Percentiles rank a stretch among this genome's conserved stretches.
phyloP scores from a whole-genome alignment of 2,797 vertebrate species.

The Gymnothorax javanicus region DNA sequence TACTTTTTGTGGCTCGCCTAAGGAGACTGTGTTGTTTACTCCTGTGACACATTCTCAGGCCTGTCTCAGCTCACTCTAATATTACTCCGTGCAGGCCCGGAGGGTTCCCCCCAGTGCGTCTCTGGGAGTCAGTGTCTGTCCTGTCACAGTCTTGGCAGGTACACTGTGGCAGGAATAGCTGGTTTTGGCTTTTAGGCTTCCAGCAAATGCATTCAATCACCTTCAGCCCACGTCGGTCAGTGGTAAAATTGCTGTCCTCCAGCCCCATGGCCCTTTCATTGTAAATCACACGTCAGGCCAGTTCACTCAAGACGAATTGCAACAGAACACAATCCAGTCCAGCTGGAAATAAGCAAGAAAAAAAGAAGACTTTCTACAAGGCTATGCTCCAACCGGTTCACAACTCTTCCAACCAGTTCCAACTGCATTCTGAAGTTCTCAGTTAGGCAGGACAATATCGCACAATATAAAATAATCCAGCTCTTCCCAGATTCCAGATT shows the following conservation, averaged over 20 bases:
- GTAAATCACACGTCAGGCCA: conserved; percentile 9
- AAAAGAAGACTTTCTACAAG: background rate
- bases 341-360: background rate
- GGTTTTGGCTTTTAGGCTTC: background rate
- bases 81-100: background rate
- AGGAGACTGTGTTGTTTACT: background rate
- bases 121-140: conserved; percentile 6
- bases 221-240: background rate
- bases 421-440: background rate
- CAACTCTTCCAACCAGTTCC: background rate
- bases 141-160: background rate
- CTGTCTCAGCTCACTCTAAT: background rate
- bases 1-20: background rate
- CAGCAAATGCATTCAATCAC: background rate
- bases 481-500: too few relatives aligned
- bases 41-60: background rate
- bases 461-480: background rate
- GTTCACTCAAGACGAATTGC: background rate
- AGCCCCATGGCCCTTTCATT: background rate
- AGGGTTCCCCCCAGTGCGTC: background rate
- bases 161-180: background rate
- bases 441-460: background rate
- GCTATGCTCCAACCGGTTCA: background rate
- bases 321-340: background rate
- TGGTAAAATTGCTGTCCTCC: background rate